A percentile compares a stretch with the other conserved stretches of the same genome.
Evolutionary conservation across 2,797 vertebrate genomes (phyloP).

Genomic region (Gambelia wislizenii): DNA sequence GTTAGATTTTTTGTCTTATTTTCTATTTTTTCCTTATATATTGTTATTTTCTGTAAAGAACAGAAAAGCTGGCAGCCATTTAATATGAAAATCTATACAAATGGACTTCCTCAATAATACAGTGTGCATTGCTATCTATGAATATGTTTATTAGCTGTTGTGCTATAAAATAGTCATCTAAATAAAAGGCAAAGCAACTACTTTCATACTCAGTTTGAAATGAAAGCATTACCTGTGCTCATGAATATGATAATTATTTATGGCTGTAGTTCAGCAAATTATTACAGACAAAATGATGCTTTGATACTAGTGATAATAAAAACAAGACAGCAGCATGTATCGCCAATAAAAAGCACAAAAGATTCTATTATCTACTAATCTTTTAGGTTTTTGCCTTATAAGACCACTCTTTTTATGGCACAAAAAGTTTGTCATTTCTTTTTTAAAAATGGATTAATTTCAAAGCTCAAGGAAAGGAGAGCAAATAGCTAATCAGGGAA

Average conservation of each 20-base stretch:
- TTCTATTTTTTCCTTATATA: not conserved
- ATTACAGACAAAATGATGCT: slow-evolving; percentile 23
- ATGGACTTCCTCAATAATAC: not conserved
- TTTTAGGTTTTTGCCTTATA: not conserved
- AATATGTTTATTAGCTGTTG: rapidly evolving
- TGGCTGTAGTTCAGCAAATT: slow-evolving; percentile 28
- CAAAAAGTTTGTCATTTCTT: rapidly evolving
- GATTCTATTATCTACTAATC: not conserved
- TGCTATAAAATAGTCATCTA: not conserved
- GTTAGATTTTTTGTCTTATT: slow-evolving; percentile 8
- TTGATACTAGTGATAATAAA: slow-evolving; percentile 28
- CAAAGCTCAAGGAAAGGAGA: rapidly evolving
- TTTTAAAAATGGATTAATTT: not conserved
- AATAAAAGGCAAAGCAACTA: slow-evolving; percentile 32
- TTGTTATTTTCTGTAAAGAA: not conserved
- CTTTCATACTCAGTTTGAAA: slow-evolving; percentile 8
- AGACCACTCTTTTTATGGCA: not conserved
- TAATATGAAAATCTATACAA: slow-evolving; percentile 18
- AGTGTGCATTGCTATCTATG: rapidly evolving
- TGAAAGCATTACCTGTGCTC: slow-evolving; percentile 21
- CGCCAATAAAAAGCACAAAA: not conserved
- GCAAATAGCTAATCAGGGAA: rapidly evolving
- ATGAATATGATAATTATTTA: not conserved
- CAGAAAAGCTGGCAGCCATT: not conserved
- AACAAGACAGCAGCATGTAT: not conserved